A percentile compares a stretch with the other conserved stretches of the same genome.
Conservation (phyloP, 2,113 vertebrate species). For the Harpagus bidentatus region DNA sequence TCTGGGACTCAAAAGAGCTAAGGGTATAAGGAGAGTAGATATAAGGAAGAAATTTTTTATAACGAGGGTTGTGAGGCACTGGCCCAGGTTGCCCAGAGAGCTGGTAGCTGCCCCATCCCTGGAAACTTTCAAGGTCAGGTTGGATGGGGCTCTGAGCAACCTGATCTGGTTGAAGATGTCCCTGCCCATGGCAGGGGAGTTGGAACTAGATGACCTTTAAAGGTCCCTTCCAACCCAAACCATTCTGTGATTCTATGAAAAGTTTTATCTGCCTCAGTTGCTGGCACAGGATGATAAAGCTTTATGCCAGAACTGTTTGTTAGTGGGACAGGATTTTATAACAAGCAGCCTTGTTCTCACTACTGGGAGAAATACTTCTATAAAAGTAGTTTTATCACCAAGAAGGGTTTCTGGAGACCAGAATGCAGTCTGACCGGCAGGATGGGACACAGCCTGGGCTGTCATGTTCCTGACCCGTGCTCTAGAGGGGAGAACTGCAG, state of each 20-base stretch:
- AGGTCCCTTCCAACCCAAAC: not conserved
- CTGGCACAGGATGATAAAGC: not conserved
- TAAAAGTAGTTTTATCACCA: not conserved
- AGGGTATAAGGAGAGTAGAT: not conserved
- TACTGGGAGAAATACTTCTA: not conserved
- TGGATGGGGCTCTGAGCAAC: not conserved
- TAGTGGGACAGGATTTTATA: not conserved
- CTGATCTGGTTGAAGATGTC: not conserved
- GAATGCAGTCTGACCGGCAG: not conserved
- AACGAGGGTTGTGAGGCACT: accelerated
- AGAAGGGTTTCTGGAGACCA: not conserved
- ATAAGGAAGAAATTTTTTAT: accelerated
- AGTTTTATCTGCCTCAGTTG: not conserved
- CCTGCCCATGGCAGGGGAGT: accelerated
- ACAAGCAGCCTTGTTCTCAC: not conserved
- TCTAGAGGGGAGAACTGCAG: not conserved
- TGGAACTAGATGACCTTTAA: not conserved
- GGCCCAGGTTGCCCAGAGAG: not conserved
- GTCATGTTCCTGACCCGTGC: not conserved
- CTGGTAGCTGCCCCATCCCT: not conserved
- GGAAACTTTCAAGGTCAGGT: too few species aligned
- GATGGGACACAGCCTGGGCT: not conserved
- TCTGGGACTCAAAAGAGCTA: not conserved
- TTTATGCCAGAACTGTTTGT: not conserved
- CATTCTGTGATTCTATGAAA: not conserved